A percentile compares a stretch with the other conserved stretches of the same genome.
phyloP scores from a whole-genome alignment of 2,797 vertebrate genomes.

The Rhadinocentrus ornatus region DNA sequence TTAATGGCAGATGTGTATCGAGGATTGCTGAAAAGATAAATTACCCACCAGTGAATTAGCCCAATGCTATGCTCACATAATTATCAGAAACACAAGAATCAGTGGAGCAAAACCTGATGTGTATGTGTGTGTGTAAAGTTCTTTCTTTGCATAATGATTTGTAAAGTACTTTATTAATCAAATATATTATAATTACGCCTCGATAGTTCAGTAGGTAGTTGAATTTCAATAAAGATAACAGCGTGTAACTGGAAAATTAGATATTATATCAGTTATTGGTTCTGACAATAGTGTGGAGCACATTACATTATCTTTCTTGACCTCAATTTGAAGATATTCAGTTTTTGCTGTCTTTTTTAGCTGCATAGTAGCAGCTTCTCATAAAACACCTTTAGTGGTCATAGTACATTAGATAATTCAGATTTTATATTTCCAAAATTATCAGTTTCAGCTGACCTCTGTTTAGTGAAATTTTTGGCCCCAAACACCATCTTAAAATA shows the following conservation, averaged over 20 bases:
- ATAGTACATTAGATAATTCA: neutral
- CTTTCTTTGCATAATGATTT: slow-evolving; percentile 20
- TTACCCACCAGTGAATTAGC: slow-evolving; percentile 58
- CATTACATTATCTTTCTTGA: neutral
- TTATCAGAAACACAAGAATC: slow-evolving; percentile 37
- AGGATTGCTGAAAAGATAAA: slow-evolving; percentile 53
- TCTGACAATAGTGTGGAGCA: neutral
- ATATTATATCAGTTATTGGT: slow-evolving; percentile 18
- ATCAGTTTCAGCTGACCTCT: neutral
- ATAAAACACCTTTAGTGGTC: neutral
- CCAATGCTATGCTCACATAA: slow-evolving; percentile 33
- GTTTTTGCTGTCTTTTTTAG: neutral
- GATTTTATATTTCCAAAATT: neutral
- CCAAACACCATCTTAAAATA: neutral
- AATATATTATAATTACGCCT: slow-evolving; percentile 29
- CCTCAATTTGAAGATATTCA: neutral
- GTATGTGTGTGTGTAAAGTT: neutral
- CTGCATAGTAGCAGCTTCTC: neutral
- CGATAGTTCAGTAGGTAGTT: slow-evolving; percentile 22
- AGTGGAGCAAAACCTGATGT: neutral
- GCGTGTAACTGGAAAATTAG: slow-evolving; percentile 13
- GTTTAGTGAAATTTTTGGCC: neutral
- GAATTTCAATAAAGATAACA: slow-evolving; percentile 41
- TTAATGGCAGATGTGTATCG: slow-evolving; percentile 9
- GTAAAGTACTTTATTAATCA: slow-evolving; percentile 32